Evolutionary conservation across 2,888 invertebrate species (phyloP).

Genomic region (Nephrotoma flavescens): DNA sequence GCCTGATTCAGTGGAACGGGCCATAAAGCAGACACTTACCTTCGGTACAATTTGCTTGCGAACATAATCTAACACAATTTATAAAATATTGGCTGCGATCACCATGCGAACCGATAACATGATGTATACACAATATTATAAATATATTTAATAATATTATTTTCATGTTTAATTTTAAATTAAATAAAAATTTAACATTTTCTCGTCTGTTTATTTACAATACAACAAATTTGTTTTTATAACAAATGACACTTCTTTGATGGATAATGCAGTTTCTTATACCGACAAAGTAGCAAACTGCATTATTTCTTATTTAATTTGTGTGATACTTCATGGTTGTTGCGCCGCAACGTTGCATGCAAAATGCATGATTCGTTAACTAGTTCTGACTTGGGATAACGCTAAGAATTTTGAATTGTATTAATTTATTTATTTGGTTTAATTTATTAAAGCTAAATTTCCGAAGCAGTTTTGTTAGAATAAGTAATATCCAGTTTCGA

Average conservation of each 20-base stretch:
- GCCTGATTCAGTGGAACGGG: background rate
- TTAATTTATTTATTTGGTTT: too few relatives aligned
- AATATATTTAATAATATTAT: background rate
- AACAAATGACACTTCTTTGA: background rate
- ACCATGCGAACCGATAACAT: slow-evolving; percentile 26
- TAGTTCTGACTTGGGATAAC: too few relatives aligned
- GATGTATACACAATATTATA: background rate
- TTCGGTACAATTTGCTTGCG: slow-evolving; percentile 31
- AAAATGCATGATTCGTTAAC: too few relatives aligned
- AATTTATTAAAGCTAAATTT: too few relatives aligned
- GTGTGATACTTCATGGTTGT: background rate
- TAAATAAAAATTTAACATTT: background rate
- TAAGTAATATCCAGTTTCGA: too few relatives aligned
- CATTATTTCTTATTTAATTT: background rate
- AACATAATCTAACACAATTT: slow-evolving; percentile 34
- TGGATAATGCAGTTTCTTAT: background rate
- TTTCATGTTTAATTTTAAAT: background rate
- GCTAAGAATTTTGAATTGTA: too few relatives aligned
- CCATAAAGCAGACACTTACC: slow-evolving; percentile 19
- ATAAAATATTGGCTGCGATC: slow-evolving; percentile 36
- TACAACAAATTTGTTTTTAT: background rate
- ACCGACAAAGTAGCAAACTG: background rate
- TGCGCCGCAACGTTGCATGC: background rate
- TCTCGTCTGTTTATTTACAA: background rate
- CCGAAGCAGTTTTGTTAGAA: too few relatives aligned